Evolutionary conservation across 2,888 invertebrate genomes (phyloP).

Genomic region (Papilio elwesi): DNA sequence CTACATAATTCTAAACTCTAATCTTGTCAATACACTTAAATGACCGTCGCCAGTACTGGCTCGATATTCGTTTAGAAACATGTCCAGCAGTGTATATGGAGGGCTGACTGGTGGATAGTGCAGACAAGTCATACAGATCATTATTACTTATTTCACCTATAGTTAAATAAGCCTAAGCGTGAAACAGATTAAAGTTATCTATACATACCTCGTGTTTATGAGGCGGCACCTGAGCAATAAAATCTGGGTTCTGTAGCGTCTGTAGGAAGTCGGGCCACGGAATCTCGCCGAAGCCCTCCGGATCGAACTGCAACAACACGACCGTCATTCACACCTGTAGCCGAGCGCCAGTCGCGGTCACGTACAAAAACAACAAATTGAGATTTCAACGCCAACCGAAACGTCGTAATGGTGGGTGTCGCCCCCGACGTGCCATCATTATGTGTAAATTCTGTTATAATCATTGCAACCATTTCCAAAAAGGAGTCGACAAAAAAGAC

Average conservation of each 20-base stretch:
- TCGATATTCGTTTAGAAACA: no score
- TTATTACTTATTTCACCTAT: background rate
- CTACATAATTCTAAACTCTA: no score
- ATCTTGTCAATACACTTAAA: no score
- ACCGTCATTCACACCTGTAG: slow-evolving; percentile 50
- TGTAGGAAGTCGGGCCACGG: slow-evolving; percentile 92
- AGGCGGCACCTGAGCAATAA: slow-evolving; percentile 89
- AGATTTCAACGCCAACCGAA: slow-evolving; percentile 63
- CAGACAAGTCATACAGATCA: no score
- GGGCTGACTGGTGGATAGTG: no score
- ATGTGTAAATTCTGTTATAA: slow-evolving; percentile 61
- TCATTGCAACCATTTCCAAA: slow-evolving; percentile 70
- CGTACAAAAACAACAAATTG: slow-evolving; percentile 59
- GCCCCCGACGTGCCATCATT: slow-evolving; percentile 63
- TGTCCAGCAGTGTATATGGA: no score
- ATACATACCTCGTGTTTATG: slow-evolving; percentile 87
- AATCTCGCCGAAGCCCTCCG: slow-evolving; percentile 96
- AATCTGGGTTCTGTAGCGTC: slow-evolving; percentile 91
- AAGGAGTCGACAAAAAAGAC: slow-evolving; percentile 70
- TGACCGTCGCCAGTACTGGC: no score
- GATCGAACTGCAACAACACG: slow-evolving; percentile 88
- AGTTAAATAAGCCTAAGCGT: background rate
- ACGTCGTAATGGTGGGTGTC: slow-evolving; percentile 64
- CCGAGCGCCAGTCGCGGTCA: slow-evolving; percentile 53
- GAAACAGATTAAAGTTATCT: background rate